Evolutionary conservation across 2,797 vertebrate species (phyloP).

Genomic region (Bradypodion ventrale): DNA sequence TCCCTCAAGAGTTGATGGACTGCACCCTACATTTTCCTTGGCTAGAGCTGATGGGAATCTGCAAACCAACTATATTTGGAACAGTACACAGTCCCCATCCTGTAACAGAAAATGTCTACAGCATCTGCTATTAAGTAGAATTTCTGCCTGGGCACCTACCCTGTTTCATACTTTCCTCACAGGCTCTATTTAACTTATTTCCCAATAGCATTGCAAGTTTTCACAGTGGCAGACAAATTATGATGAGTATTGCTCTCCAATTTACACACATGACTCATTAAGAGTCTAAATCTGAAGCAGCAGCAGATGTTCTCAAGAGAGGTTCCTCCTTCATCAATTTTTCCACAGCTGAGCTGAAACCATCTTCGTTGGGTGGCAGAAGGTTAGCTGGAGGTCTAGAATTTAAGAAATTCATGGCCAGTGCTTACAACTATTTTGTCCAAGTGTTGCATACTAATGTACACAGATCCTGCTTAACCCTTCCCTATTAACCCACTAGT

Average conservation of each 20-base stretch:
- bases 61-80: background rate
- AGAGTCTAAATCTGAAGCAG: conserved; percentile 40
- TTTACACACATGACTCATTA: conserved; percentile 60
- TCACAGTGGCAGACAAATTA: conserved; percentile 53
- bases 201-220: conserved; percentile 45
- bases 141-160: background rate
- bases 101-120: background rate
- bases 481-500: conserved; percentile 10
- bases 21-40: background rate
- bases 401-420: rapidly evolving
- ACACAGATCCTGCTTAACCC: background rate
- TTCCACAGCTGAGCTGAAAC: conserved; percentile 23
- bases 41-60: background rate
- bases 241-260: conserved; percentile 49
- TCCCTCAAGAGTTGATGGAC: background rate
- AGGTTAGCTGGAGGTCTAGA: conserved; percentile 22
- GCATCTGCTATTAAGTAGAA: background rate
- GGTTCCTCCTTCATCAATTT: background rate
- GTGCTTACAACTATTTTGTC: rapidly evolving
- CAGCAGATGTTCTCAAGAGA: conserved; percentile 41
- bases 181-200: conserved; percentile 27
- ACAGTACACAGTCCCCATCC: background rate
- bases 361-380: background rate
- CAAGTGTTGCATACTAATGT: background rate
- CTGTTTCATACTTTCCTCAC: conserved; percentile 21